A percentile compares a stretch with the other conserved stretches of the same genome.
phyloP scores from a whole-genome alignment of 1,140 invertebrate genomes.

The Drosophila pectinifera region DNA sequence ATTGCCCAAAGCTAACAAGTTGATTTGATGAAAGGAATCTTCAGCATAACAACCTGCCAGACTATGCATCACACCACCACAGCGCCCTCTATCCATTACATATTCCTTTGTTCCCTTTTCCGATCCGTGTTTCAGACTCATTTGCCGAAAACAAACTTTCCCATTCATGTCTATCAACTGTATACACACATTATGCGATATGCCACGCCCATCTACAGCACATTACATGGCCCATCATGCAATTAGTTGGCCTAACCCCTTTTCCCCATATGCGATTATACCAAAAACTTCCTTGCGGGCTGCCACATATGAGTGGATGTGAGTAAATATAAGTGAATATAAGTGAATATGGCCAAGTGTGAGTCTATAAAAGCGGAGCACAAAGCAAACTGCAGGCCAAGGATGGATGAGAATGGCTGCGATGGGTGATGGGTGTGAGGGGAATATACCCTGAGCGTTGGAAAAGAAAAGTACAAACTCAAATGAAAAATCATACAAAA shows the following conservation, averaged over 20 bases:
- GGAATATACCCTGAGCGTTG: conserved; percentile 2
- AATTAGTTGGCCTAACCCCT: conserved; percentile 43
- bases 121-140: conserved; percentile 45
- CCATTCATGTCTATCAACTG: conserved; percentile 50
- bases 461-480: conserved; percentile 45
- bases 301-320: conserved; percentile 30
- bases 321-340: conserved; percentile 22
- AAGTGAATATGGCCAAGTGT: conserved; percentile 33
- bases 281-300: conserved; percentile 31
- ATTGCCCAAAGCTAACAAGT: not conserved
- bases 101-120: conserved; percentile 32
- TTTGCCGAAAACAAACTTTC: conserved; percentile 48
- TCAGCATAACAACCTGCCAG: not conserved
- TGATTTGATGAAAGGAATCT: not conserved
- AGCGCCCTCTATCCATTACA: conserved; percentile 4
- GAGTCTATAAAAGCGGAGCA: conserved; percentile 19
- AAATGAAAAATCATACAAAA: conserved; percentile 77
- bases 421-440: not conserved
- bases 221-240: conserved; percentile 50
- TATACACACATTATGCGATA: conserved; percentile 55
- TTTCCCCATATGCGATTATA: conserved; percentile 1
- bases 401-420: conserved; percentile 22
- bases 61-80: not conserved
- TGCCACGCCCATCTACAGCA: conserved; percentile 56
- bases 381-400: conserved; percentile 26